Evolutionary conservation across 2,113 vertebrate species (phyloP).

Genomic region (mouse (Mus musculus)): DNA sequence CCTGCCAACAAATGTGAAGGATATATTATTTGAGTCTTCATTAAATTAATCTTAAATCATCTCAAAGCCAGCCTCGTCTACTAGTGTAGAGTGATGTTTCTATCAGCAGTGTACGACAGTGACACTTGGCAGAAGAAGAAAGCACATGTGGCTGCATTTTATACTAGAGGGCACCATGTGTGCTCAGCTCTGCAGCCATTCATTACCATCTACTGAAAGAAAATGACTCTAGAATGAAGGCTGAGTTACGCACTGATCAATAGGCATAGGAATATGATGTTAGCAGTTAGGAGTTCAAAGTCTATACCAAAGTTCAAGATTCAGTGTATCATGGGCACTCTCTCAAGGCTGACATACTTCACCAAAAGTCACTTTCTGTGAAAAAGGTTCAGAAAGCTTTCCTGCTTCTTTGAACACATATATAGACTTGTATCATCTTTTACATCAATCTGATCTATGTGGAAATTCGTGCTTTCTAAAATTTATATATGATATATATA

Average conservation of each 20-base stretch:
- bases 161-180: background rate
- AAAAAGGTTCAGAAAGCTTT: background rate
- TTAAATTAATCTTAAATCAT: background rate
- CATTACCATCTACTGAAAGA: background rate
- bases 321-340: background rate
- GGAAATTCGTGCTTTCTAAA: background rate
- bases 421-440: background rate
- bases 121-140: background rate
- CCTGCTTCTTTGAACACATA: background rate
- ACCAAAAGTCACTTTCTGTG: background rate
- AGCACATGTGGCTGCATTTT: accelerated
- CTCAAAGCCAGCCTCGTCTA: background rate
- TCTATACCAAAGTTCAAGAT: background rate
- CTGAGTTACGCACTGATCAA: background rate
- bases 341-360: background rate
- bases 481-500: no score
- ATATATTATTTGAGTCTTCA: background rate
- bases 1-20: background rate
- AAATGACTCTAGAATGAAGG: background rate
- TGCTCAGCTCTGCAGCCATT: background rate
- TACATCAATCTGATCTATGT: background rate
- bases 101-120: no score
- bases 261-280: background rate
- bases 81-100: background rate
- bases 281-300: background rate